These are phyloP conservation scores for Otolemur crassicaudatus DNA, from an alignment of 2,797 vertebrate species.

Conservation along the genomic window DNA sequence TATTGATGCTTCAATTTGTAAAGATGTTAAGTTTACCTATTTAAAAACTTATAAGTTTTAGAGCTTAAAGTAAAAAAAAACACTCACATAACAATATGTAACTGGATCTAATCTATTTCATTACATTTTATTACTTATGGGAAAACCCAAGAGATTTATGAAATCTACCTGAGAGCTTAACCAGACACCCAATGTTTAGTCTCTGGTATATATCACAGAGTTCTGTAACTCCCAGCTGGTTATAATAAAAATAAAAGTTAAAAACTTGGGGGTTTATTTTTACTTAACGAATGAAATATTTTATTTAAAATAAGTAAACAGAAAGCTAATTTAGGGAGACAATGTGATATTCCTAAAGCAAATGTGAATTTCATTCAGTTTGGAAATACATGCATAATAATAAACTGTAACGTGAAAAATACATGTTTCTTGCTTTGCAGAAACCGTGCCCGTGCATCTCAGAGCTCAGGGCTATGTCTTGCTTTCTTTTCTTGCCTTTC, in stretches of 20 bases:
- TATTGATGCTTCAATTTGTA: conserved; percentile 8
- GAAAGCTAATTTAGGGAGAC: conserved; percentile 28
- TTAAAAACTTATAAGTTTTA: conserved; percentile 40
- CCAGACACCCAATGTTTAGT: conserved; percentile 19
- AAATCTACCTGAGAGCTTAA: conserved; percentile 62
- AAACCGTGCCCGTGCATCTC: rapidly evolving
- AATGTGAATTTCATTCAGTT: conserved; percentile 16
- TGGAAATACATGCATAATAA: background rate
- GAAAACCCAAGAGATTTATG: conserved; percentile 56
- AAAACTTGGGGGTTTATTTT: conserved; percentile 37
- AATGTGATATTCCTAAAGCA: background rate
- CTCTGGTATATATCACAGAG: background rate
- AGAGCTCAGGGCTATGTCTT: background rate
- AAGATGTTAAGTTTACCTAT: conserved; percentile 27
- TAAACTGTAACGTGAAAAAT: background rate
- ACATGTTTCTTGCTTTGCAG: background rate
- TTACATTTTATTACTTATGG: background rate
- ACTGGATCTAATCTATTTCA: conserved; percentile 36
- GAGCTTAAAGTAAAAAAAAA: background rate
- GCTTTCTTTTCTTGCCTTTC: background rate
- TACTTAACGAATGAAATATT: conserved; percentile 55
- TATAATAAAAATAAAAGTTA: conserved; percentile 51
- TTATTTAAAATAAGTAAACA: conserved; percentile 47
- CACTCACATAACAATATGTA: background rate
- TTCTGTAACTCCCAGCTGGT: conserved; percentile 55